phyloP scores from a whole-genome alignment of 2,888 invertebrate species.

The Diplazon laetatorius region DNA sequence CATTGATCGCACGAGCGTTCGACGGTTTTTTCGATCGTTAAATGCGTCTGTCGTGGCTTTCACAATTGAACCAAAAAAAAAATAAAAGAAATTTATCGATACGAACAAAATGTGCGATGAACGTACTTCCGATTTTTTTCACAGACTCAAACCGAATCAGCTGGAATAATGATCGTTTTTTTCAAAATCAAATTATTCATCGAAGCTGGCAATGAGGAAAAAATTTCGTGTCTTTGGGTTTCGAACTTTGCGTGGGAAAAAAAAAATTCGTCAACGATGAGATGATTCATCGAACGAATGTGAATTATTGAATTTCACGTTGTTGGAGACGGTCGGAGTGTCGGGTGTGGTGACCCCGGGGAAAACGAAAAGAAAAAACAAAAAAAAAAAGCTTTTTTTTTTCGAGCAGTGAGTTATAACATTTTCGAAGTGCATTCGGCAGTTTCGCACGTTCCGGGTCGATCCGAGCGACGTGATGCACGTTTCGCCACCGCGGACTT shows the following conservation, averaged over 20 bases:
- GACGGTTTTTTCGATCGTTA: slow-evolving; percentile 2
- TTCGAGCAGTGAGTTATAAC: slow-evolving; percentile 6
- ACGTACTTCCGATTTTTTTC: too few species aligned
- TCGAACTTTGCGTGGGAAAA: too few species aligned
- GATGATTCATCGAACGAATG: slow-evolving; percentile 19
- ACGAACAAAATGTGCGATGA: too few species aligned
- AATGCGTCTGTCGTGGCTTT: too few species aligned
- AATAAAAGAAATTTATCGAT: too few species aligned
- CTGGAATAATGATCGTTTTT: too few species aligned
- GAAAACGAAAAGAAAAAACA: too few species aligned
- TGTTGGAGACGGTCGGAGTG: too few species aligned
- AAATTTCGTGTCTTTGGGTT: neutral
- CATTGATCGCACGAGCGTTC: slow-evolving; percentile 49
- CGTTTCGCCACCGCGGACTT: slow-evolving; percentile 27
- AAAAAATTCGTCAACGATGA: neutral
- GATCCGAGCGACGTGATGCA: slow-evolving; percentile 30
- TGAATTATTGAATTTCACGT: slow-evolving; percentile 26
- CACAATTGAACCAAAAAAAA: too few species aligned
- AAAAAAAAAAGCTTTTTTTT: too few species aligned
- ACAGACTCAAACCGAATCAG: too few species aligned
- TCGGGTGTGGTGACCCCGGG: too few species aligned
- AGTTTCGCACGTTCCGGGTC: slow-evolving; percentile 40
- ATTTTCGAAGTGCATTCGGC: slow-evolving; percentile 43
- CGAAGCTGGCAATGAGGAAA: neutral
- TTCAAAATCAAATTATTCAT: neutral